phyloP scores from a whole-genome alignment of 2,797 vertebrate species.

The Tapera naevia region DNA sequence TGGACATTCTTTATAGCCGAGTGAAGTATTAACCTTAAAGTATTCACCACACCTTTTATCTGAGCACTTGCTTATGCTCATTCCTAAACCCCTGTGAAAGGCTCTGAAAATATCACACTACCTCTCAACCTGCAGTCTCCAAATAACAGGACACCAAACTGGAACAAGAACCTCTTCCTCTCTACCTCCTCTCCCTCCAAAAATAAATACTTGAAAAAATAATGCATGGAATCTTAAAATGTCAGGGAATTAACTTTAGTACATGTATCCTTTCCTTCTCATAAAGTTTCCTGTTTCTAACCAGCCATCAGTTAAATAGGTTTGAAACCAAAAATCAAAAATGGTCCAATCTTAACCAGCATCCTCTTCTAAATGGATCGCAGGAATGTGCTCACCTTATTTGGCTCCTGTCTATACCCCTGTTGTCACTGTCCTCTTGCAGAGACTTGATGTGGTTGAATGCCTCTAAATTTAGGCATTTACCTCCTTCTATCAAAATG shows the following conservation, averaged over 20 bases:
- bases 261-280: background rate
- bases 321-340: conserved; percentile 8
- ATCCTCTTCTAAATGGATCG: background rate
- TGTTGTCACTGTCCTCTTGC: background rate
- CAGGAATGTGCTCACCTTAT: background rate
- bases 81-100: background rate
- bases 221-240: conserved; percentile 19
- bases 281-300: background rate
- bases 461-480: background rate
- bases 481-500: background rate
- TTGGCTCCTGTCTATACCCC: background rate
- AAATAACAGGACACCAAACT: conserved; percentile 51
- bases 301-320: background rate
- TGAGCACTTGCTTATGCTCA: background rate
- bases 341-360: background rate
- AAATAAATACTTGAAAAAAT: conserved; percentile 56
- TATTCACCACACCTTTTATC: background rate
- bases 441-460: background rate
- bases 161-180: conserved; percentile 25
- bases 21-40: background rate
- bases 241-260: background rate
- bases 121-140: conserved; percentile 30
- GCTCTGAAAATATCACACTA: conserved; percentile 17
- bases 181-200: conserved; percentile 19
- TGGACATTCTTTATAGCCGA: background rate